Evolutionary conservation across 2,888 invertebrate genomes (phyloP).

Genomic region (Linnaemya tessellans): DNA sequence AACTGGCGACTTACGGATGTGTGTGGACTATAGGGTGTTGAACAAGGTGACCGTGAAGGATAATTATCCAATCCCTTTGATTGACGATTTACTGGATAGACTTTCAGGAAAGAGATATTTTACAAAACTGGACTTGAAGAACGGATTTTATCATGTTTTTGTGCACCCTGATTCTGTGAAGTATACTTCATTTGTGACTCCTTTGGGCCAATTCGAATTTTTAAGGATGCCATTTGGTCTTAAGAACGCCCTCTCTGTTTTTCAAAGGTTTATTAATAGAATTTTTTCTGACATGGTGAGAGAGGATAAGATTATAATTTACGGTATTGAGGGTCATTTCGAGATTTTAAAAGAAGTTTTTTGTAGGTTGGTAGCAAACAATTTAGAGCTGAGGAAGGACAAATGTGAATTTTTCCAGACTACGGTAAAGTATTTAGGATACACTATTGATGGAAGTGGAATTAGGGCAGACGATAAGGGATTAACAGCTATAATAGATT

Average conservation of each 20-base stretch:
- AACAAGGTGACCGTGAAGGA: constrained; percentile 37
- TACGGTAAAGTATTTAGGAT: constrained; percentile 30
- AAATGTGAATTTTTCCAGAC: constrained; percentile 57
- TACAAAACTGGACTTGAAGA: too few species aligned
- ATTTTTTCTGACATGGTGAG: constrained; percentile 1
- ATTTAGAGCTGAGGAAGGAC: constrained; percentile 51
- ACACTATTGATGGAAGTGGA: too few species aligned
- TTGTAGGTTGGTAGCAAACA: constrained; percentile 21
- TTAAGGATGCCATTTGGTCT: constrained; percentile 4
- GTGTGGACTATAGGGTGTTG: constrained; percentile 7
- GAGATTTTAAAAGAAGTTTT: constrained; percentile 48
- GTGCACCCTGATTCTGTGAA: background rate
- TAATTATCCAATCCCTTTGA: background rate
- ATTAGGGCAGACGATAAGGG: too few species aligned
- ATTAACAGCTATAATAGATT: too few species aligned
- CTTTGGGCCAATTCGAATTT: background rate
- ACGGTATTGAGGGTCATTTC: constrained; percentile 46
- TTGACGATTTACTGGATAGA: too few species aligned
- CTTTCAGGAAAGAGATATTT: too few species aligned
- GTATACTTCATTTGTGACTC: too few species aligned
- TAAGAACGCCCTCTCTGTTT: background rate
- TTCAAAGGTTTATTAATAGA: constrained; percentile 5
- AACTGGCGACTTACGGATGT: background rate
- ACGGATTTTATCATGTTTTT: background rate
- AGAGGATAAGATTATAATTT: constrained; percentile 28